Evolutionary conservation across 2,113 vertebrate genomes (phyloP).

Genomic region (Chaenocephalus aceratus): DNA sequence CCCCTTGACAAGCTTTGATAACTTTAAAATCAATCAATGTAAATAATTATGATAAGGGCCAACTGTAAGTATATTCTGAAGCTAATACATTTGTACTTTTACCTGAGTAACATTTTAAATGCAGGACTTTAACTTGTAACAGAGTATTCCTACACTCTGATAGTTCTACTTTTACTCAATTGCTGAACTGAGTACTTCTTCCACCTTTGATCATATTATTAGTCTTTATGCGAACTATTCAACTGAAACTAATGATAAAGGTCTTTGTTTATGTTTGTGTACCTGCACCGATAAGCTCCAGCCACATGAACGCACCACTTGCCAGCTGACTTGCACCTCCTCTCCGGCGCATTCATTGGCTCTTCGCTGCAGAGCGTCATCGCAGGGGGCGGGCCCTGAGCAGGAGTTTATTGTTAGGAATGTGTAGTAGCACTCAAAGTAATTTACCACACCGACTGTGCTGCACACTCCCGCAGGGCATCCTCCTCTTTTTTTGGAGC

Average conservation of each 20-base stretch:
- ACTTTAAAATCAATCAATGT: too few relatives aligned
- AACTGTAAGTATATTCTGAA: too few relatives aligned
- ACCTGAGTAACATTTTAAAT: too few relatives aligned
- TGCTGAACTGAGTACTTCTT: too few relatives aligned
- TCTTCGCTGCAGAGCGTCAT: conserved; percentile 24
- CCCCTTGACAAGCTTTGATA: too few relatives aligned
- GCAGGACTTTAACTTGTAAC: too few relatives aligned
- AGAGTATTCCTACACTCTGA: too few relatives aligned
- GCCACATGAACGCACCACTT: conserved; percentile 32
- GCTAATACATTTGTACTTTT: too few relatives aligned
- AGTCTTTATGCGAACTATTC: background rate
- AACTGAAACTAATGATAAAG: background rate
- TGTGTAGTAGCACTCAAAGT: conserved; percentile 63
- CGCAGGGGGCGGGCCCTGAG: conserved; percentile 15
- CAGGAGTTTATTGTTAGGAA: conserved; percentile 66
- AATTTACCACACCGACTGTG: conserved; percentile 27
- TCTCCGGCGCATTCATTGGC: conserved; percentile 56
- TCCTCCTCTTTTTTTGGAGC: conserved; percentile 11
- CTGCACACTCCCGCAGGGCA: conserved; percentile 15
- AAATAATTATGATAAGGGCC: too few relatives aligned
- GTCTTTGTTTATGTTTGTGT: background rate
- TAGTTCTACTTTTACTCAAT: too few relatives aligned
- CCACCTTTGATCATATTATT: too few relatives aligned
- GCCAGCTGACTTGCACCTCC: conserved; percentile 32
- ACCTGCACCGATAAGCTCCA: background rate